Percentiles rank a stretch among this genome's conserved stretches.
phyloP scores from a whole-genome alignment of 2,888 invertebrate genomes.

The Apodemia duryi region DNA sequence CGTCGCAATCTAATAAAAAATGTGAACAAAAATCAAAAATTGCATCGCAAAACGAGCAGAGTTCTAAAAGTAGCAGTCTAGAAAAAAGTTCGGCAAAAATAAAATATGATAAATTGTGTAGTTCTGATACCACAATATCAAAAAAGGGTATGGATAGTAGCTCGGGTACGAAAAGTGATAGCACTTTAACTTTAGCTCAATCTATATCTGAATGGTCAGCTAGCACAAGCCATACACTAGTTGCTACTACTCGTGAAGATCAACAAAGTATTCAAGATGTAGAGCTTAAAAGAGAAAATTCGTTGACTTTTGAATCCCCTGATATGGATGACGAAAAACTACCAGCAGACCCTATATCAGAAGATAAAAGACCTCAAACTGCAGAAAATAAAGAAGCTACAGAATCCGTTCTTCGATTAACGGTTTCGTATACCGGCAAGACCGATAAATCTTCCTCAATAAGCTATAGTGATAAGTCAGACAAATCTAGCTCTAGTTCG shows the following conservation, averaged over 20 bases:
- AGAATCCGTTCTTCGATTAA: conserved; percentile 57
- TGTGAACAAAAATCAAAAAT: conserved; percentile 71
- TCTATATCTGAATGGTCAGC: conserved; percentile 92
- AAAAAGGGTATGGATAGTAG: conserved; percentile 79
- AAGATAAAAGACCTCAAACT: conserved; percentile 42
- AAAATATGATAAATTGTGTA: conserved; percentile 81
- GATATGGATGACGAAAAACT: conserved; percentile 3
- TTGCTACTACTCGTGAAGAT: conserved; percentile 80
- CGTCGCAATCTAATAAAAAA: conserved; percentile 74
- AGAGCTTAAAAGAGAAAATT: conserved; percentile 1
- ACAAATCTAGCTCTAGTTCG: conserved; percentile 75
- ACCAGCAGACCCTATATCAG: conserved; percentile 25
- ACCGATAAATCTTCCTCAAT: conserved; percentile 73
- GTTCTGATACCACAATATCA: conserved; percentile 78
- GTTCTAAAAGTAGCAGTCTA: conserved; percentile 80
- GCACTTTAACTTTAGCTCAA: conserved; percentile 86
- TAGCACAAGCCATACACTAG: conserved; percentile 87
- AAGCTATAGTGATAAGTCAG: conserved; percentile 72
- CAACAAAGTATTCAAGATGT: conserved; percentile 53
- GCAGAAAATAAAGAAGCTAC: conserved; percentile 42
- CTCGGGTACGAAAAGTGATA: conserved; percentile 88
- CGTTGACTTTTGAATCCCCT: conserved; percentile 4
- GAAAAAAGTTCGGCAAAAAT: conserved; percentile 75
- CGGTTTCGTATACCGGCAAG: conserved; percentile 52
- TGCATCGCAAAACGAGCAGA: conserved; percentile 68